Evolutionary conservation across 2,888 invertebrate species (phyloP).

Genomic region (Epirrhoe alternata): DNA sequence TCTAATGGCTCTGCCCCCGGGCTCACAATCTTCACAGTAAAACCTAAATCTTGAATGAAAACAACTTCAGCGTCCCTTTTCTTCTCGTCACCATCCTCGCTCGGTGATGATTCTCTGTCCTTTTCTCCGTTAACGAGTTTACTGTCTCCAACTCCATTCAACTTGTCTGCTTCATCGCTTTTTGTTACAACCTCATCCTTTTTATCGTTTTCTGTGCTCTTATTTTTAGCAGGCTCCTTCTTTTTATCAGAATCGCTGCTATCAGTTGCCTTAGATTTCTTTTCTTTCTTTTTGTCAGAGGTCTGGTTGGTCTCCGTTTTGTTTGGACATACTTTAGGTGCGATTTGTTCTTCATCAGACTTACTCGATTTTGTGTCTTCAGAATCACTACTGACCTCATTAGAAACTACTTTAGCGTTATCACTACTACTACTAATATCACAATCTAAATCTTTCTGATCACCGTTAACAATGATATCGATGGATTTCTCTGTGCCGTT

Average conservation of each 20-base stretch:
- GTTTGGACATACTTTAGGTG: slow-evolving; percentile 55
- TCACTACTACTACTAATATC: slow-evolving; percentile 84
- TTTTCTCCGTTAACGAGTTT: slow-evolving; percentile 74
- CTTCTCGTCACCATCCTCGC: slow-evolving; percentile 83
- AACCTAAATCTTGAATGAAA: slow-evolving; percentile 95
- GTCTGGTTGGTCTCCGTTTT: slow-evolving; percentile 62
- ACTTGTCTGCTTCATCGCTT: slow-evolving; percentile 57
- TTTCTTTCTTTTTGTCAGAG: slow-evolving; percentile 71
- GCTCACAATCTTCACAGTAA: slow-evolving; percentile 96
- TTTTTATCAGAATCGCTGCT: slow-evolving; percentile 68
- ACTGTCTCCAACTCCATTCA: slow-evolving; percentile 68
- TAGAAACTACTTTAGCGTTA: slow-evolving; percentile 81
- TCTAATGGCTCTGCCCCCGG: slow-evolving; percentile 97
- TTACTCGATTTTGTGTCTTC: slow-evolving; percentile 74
- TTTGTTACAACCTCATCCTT: slow-evolving; percentile 55
- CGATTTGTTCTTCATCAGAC: slow-evolving; percentile 67
- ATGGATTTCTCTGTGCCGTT: slow-evolving; percentile 71
- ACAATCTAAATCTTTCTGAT: slow-evolving; percentile 77
- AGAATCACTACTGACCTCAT: slow-evolving; percentile 76
- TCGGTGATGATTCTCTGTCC: slow-evolving; percentile 76
- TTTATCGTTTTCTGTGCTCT: slow-evolving; percentile 58
- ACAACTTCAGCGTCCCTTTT: slow-evolving; percentile 92
- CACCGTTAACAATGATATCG: slow-evolving; percentile 72
- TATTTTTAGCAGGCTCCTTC: slow-evolving; percentile 57
- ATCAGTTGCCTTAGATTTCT: slow-evolving; percentile 64